Base-by-base conservation (phyloP, 2,113 vertebrate genomes). In the Oryzias celebensis region DNA sequence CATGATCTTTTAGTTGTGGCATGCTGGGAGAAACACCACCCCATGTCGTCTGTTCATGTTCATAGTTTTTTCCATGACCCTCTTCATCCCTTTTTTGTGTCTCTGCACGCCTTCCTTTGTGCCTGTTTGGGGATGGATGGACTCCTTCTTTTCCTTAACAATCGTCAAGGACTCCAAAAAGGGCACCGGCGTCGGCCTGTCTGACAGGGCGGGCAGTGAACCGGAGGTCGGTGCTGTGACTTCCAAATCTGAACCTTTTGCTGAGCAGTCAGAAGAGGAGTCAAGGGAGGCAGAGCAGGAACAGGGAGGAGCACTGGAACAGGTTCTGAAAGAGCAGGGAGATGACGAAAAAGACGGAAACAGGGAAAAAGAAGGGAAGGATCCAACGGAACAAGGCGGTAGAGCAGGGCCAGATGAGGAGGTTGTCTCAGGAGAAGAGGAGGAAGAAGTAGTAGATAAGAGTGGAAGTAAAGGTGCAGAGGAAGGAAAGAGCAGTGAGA, bases 91-190 rank as follows among this genome's bases (percentile, higher is more conserved):
- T 53, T 79, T 56, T 43, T 42, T 79, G 36, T 79, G 75, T 79
- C 70, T 78, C 65, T 73, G 73, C 64, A 73, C 58, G 61, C 55
- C 61, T 57, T 66, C 57, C 54, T 59, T 65, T 74, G 36, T 71
- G 66, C 60, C 68, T 67, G 52, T 75, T 56, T 68, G 55, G 71
- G 69, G 50, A 63, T 12, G 61, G 71, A 77, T 44, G 77, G 58
- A 74, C 58, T 64, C 16, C 7, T 68, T 54, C 71, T 44, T 78
- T 71, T 51, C 53, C 18, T 55, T 57, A 23, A 31, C 51, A 54
- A 58, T 14, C 54, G 23, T 59, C 46, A 84, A 91, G 91, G 88
- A 88, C 68, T 87, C 87, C 54, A 43, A 85, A 52, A 69, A 26
- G 52, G 85, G 84, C 16, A 66, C 24, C 22, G 71, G 63, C 71